phyloP scores from a whole-genome alignment of 1,140 invertebrate genomes.

The Magallana gigas region DNA sequence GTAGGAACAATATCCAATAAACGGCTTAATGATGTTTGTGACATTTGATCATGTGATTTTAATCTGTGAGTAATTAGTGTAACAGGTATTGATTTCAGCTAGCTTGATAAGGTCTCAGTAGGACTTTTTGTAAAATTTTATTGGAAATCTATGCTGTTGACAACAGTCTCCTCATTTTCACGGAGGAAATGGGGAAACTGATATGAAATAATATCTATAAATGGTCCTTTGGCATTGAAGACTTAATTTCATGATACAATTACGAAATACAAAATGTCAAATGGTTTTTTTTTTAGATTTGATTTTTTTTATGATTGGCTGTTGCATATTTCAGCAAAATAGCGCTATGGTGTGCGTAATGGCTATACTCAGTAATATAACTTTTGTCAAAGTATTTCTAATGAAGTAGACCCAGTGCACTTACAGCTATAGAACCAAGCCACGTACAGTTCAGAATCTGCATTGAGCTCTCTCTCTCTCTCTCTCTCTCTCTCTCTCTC shows the following conservation, averaged over 20 bases:
- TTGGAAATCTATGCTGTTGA: not conserved
- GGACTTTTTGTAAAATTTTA: not conserved
- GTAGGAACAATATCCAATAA: too few relatives aligned
- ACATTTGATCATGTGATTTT: not conserved
- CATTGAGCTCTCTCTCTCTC: too few relatives aligned
- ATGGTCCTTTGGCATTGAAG: not conserved
- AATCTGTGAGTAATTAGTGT: not conserved
- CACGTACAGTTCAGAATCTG: too few relatives aligned
- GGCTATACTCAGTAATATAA: too few relatives aligned
- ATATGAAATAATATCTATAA: constrained; percentile 19
- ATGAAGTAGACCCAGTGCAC: too few relatives aligned
- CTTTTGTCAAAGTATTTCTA: too few relatives aligned
- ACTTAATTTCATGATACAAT: not conserved
- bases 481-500: too few relatives aligned
- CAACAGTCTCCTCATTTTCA: not conserved
- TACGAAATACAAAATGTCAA: constrained; percentile 11
- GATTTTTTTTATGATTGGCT: too few relatives aligned
- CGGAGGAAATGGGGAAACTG: not conserved
- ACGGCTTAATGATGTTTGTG: not conserved
- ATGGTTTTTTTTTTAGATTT: not conserved
- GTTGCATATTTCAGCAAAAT: too few relatives aligned
- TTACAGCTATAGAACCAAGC: too few relatives aligned
- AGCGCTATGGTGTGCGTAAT: too few relatives aligned
- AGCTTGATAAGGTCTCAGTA: not conserved
- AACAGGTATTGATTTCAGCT: not conserved